Base-by-base conservation (phyloP, 2,113 vertebrate genomes). In the Chlorodrepanis virens region DNA sequence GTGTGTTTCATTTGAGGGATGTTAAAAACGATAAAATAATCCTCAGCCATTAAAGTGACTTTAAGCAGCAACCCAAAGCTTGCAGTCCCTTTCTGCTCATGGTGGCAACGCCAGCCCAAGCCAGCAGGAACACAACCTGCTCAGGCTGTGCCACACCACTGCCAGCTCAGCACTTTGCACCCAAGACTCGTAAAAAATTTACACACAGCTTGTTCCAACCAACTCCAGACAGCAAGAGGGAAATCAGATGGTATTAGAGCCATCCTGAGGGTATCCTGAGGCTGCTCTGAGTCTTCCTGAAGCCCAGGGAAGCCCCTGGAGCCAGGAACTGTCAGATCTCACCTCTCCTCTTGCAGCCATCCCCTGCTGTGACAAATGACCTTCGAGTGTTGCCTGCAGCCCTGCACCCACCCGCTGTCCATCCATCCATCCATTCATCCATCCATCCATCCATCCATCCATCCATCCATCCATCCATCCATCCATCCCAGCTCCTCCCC, bases 241-340 rank as follows among this genome's bases (percentile, higher is more conserved):
- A 86, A 87, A 67, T 57, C 83, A 72, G 54, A 85, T 89, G 79
- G 53, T n/a, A 69, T 84, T 61, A 89, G 69, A 78, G 71, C 68
- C 15, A 47, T 89, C 96, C 85, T 35, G 24, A 72, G 91, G 94
- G 85, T 39, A 22, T 96, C 95, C 90, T 16, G 33, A 59, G 56
- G 56, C 56, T 59, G 22, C 11, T 59, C n/a, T 59, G 20, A 59
- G 56, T 7, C 94, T 90, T 93, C 85, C 92, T 71, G 90, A 95
- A 86, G 92, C 89, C 80, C 23, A 12, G 79, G 79, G 80, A 97
- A 85, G n/a, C 13, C 76, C 92, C 89, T 78, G 75, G 28, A 87
- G 95, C 74, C 83, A 94, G 83, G 83, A 96, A 56, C 40, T 82
- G 90, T 93, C 93, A 81, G 63, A 39, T 95, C 68, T 91, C 53